Percentiles rank a stretch among this genome's conserved stretches.
phyloP scores from a whole-genome alignment of 1,140 invertebrate genomes.

The Stegodyphus dumicola region DNA sequence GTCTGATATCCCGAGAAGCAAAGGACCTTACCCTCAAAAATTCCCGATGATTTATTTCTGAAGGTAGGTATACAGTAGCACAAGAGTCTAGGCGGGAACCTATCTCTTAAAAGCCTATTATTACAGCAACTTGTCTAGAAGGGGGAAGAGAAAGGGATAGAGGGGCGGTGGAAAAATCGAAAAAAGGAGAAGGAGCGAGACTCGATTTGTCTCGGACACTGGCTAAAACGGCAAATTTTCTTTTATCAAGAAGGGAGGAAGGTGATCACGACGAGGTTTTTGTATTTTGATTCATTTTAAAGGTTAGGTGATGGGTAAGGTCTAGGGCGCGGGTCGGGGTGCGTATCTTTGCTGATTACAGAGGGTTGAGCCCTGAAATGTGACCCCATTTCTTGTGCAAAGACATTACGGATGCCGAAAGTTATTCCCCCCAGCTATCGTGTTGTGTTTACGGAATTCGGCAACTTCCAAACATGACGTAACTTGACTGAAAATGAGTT shows the following conservation, averaged over 20 bases:
- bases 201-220: conserved; percentile 20
- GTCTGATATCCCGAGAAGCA: not conserved
- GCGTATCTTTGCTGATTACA: conserved; percentile 9
- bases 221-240: not conserved
- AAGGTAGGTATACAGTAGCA: no score
- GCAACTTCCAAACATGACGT: no score
- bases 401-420: no score
- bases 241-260: no score
- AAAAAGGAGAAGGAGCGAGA: not conserved
- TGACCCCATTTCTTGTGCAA: not conserved
- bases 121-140: not conserved
- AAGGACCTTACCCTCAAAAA: conserved; percentile 15
- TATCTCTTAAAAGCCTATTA: conserved; percentile 6
- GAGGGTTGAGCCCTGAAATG: not conserved
- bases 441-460: no score
- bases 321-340: conserved; percentile 1
- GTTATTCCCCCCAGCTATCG: no score
- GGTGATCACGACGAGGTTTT: no score
- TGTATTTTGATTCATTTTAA: no score
- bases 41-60: conserved; percentile 7
- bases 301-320: not conserved
- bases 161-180: no score
- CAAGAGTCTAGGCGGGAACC: not conserved
- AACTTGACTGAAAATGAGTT: no score
- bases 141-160: no score